Evolutionary conservation across 2,797 vertebrate genomes (phyloP).

Genomic region (Atherinosoma microstoma): DNA sequence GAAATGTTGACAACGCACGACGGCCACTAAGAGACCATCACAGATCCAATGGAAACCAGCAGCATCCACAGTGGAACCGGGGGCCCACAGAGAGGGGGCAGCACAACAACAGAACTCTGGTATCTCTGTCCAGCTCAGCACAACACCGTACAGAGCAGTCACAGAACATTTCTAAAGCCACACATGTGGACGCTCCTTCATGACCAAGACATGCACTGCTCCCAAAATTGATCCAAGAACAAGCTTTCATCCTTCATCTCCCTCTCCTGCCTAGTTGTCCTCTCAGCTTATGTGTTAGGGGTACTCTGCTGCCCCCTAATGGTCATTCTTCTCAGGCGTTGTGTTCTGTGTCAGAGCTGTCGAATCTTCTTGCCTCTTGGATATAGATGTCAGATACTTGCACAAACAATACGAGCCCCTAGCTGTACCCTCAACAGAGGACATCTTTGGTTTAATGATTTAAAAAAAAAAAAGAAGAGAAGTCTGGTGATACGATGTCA

Average conservation of each 20-base stretch:
- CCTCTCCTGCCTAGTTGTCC: not conserved
- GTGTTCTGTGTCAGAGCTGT: constrained; percentile 50
- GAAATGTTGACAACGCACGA: constrained; percentile 91
- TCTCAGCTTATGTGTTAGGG: constrained; percentile 36
- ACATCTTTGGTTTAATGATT: constrained; percentile 14
- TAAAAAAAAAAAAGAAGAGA: constrained; percentile 7
- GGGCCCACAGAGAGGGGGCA: constrained; percentile 39
- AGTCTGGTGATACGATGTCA: constrained; percentile 30
- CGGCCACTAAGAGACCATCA: constrained; percentile 86
- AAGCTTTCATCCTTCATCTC: not conserved
- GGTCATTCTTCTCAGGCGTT: constrained; percentile 80
- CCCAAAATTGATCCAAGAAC: constrained; percentile 40
- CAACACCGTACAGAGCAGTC: constrained; percentile 54
- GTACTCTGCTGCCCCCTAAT: constrained; percentile 73
- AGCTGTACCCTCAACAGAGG: constrained; percentile 24
- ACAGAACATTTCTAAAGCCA: constrained; percentile 43
- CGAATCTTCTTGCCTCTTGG: constrained; percentile 54
- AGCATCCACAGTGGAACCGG: constrained; percentile 59
- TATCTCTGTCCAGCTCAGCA: constrained; percentile 59
- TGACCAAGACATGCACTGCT: constrained; percentile 46
- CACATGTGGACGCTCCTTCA: constrained; percentile 45
- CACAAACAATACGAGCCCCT: constrained; percentile 56
- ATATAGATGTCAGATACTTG: constrained; percentile 74
- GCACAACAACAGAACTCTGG: constrained; percentile 63
- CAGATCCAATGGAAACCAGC: constrained; percentile 57